Evolutionary conservation across 2,113 vertebrate species (phyloP).

Genomic region (Dipodomys stephensi): DNA sequence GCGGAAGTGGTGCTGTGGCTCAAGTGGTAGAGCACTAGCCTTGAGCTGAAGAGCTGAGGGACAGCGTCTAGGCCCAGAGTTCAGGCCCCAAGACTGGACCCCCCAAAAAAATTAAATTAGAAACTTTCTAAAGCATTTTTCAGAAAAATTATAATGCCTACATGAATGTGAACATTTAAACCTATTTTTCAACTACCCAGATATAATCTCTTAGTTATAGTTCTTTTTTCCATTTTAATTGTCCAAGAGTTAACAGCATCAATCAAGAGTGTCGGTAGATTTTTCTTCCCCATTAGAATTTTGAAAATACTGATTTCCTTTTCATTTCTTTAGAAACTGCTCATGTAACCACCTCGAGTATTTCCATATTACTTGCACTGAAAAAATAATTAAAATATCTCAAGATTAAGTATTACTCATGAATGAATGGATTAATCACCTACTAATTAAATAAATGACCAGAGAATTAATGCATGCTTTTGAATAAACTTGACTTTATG

Average conservation of each 20-base stretch:
- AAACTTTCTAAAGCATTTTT: not conserved
- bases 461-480: not conserved
- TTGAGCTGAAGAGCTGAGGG: too few relatives aligned
- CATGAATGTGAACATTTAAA: not conserved
- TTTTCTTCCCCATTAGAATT: conserved; percentile 16
- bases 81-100: too few relatives aligned
- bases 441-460: not conserved
- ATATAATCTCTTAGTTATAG: not conserved
- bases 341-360: not conserved
- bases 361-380: not conserved
- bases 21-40: too few relatives aligned
- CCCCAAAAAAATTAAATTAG: not conserved
- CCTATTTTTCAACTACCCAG: not conserved
- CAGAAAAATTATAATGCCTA: not conserved
- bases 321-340: conserved; percentile 47
- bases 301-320: conserved; percentile 9
- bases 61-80: too few relatives aligned
- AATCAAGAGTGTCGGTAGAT: not conserved
- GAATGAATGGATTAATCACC: not conserved
- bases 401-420: conserved; percentile 47
- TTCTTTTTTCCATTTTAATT: conserved; percentile 32
- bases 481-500: conserved; percentile 7
- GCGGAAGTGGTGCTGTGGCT: too few relatives aligned
- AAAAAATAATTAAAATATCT: conserved; percentile 17
- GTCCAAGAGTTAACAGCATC: not conserved